Evolutionary conservation across 2,888 invertebrate species (phyloP), one percentile per base, ranked within the genome.

Genomic region (Andrena fulva): DNA sequence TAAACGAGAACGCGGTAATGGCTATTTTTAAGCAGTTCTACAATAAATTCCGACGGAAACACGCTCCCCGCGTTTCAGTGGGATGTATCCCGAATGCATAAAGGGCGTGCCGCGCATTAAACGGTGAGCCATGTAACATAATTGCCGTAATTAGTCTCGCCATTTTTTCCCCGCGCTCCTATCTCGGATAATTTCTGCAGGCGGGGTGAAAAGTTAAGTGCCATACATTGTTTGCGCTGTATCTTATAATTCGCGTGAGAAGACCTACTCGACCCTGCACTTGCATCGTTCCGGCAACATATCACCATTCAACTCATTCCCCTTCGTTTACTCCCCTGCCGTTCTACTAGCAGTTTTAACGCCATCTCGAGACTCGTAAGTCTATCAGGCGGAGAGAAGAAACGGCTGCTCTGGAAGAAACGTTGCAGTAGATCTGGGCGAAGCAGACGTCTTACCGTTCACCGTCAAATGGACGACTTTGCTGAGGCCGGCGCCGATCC

Each of bases 401-500:
- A 35, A 35, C 16, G 5, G 0, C 16, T 10, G 24, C 3, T 2
- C 7, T 20, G 33, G 20, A 24, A 69, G 12, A 56, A 6, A 35
- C 27, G 12, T 5, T 33, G 12, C n/a, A n/a, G 50, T 66, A 52
- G 29, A 52, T 29, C 20, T 52, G 24, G 5, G 0, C 33, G 20
- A 12, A 8, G 66, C 10, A 27, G 60, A 62, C n/a, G 2, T 31
- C 79, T 72, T 95, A 98, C 98, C 98, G 93, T 98, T 98, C 72
- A 98, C 98, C 95, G 97, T 98, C 75, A 98, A 95, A 93, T 97
- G 97, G 89, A 98, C 97, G 73, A 98, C 97, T 95, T 98, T 98
- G 95, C 98, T 98, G 78, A 98, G 96, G 12, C 98, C 98, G 20
- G 97, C 96, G 0, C 98, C 98, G 85, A 99, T 98, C 88, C 97